Evolutionary conservation across 2,797 vertebrate species (phyloP).

Genomic region (Gorsachius magnificus): DNA sequence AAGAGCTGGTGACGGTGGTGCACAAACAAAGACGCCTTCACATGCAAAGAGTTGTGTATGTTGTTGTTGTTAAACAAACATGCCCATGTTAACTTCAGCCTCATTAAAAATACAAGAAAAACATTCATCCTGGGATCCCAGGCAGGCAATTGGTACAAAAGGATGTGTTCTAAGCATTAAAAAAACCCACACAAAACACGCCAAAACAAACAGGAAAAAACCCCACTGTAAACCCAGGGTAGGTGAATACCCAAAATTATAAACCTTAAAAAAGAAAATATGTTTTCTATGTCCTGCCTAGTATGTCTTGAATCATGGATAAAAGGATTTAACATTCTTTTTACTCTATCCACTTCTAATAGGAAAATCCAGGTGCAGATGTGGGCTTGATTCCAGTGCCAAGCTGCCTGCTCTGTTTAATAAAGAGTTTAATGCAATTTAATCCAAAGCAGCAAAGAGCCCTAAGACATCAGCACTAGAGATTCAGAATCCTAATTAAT

Average conservation of each 20-base stretch:
- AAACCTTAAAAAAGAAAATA: slow-evolving; percentile 48
- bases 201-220: slow-evolving; percentile 27
- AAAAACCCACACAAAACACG: background rate
- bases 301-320: slow-evolving; percentile 35
- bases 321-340: slow-evolving; percentile 64
- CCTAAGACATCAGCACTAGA: slow-evolving; percentile 19
- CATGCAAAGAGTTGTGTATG: background rate
- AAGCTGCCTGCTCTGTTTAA: slow-evolving; percentile 69
- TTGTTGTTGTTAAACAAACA: slow-evolving; percentile 39
- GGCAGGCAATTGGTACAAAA: slow-evolving; percentile 8
- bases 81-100: slow-evolving; percentile 18
- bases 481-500: slow-evolving; percentile 64
- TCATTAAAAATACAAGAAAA: slow-evolving; percentile 57
- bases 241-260: slow-evolving; percentile 23
- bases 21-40: slow-evolving; percentile 17
- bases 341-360: slow-evolving; percentile 66
- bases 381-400: slow-evolving; percentile 54
- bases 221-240: background rate
- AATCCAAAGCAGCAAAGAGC: slow-evolving; percentile 63
- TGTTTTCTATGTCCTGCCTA: slow-evolving; percentile 39
- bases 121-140: slow-evolving; percentile 37
- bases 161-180: slow-evolving; percentile 39
- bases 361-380: slow-evolving; percentile 74
- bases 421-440: slow-evolving; percentile 64
- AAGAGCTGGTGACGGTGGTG: background rate